A percentile compares a stretch with the other conserved stretches of the same genome.
These are phyloP conservation scores for Drosophila bunnanda DNA, from an alignment of 2,888 invertebrate species.

Conservation along the genomic window DNA sequence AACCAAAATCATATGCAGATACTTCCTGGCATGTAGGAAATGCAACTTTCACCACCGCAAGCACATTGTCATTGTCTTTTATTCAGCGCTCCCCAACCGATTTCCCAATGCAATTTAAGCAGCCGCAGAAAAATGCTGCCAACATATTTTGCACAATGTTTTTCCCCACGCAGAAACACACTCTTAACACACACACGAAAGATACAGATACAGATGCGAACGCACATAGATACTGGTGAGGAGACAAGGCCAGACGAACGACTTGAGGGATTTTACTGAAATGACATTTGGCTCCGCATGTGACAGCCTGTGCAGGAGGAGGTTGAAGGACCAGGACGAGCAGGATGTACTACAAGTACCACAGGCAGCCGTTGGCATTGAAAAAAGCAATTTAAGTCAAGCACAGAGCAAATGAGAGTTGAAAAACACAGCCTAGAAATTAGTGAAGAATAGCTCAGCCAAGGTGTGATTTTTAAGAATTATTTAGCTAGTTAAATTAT, in stretches of 20 bases:
- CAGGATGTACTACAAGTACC: constrained; percentile 39
- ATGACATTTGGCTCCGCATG: constrained; percentile 84
- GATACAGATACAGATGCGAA: constrained; percentile 23
- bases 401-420: constrained; percentile 42
- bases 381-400: constrained; percentile 80
- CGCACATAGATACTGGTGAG: constrained; percentile 28
- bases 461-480: neutral
- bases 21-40: too few relatives aligned
- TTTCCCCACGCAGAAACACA: constrained; percentile 53
- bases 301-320: constrained; percentile 60
- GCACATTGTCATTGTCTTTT: constrained; percentile 61
- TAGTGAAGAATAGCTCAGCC: neutral
- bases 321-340: constrained; percentile 12
- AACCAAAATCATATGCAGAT: neutral
- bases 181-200: constrained; percentile 3
- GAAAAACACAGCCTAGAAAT: neutral
- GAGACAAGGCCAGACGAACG: constrained; percentile 73
- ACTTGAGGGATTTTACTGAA: constrained; percentile 83
- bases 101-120: constrained; percentile 72
- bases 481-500: neutral
- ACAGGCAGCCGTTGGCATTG: constrained; percentile 74
- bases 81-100: constrained; percentile 33
- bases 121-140: constrained; percentile 70
- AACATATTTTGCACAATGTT: constrained; percentile 64
- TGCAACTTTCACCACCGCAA: constrained; percentile 3